phyloP scores from a whole-genome alignment of 2,797 vertebrate genomes.

The Meriones psammophilus region DNA sequence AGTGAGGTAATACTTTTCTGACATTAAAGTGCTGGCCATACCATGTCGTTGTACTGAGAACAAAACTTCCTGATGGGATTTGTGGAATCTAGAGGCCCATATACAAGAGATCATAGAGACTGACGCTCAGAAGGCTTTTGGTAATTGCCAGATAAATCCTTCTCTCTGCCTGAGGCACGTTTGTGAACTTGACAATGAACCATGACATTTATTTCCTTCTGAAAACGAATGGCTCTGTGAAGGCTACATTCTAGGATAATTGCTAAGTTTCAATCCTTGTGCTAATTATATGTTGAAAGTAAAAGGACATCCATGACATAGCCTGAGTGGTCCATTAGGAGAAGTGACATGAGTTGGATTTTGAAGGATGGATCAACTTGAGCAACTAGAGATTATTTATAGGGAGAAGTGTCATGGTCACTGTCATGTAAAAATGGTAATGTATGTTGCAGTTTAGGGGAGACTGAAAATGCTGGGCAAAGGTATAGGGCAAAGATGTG shows the following conservation, averaged over 20 bases:
- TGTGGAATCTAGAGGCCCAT: not conserved
- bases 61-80: not conserved
- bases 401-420: not conserved
- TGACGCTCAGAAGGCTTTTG: not conserved
- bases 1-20: not conserved
- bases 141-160: not conserved
- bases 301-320: not conserved
- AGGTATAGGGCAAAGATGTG: not conserved
- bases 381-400: not conserved
- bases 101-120: not conserved
- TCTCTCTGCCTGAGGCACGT: not conserved
- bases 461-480: not conserved
- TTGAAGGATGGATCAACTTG: not conserved
- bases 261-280: not conserved
- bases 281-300: not conserved
- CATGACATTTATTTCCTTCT: not conserved
- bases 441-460: not conserved
- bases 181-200: not conserved
- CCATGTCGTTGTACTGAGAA: not conserved
- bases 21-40: not conserved
- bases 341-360: not conserved
- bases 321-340: not conserved
- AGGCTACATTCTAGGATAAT: not conserved
- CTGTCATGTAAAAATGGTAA: not conserved
- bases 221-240: conserved; percentile 7